Evolutionary conservation across 92 coral and sea anemone genomes (phyloP).

Genomic region (Umimayanthus kanabou): DNA sequence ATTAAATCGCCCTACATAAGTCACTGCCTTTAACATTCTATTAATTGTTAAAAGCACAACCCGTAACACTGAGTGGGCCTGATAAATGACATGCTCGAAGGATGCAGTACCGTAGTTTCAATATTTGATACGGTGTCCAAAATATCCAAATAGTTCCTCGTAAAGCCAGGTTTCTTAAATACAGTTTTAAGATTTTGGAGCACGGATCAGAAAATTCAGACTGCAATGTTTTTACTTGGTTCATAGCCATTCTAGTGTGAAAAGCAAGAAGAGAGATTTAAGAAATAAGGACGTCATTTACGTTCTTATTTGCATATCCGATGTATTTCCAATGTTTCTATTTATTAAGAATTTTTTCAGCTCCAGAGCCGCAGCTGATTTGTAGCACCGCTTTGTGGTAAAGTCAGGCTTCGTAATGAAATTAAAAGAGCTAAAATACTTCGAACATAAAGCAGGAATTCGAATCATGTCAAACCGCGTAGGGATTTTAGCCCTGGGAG

Average conservation of each 20-base stretch:
- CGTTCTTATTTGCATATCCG: not conserved
- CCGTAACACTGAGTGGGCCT: not conserved
- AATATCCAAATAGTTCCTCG: not conserved
- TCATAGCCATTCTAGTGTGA: too few species aligned
- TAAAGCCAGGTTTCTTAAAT: not conserved
- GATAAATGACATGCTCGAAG: too few species aligned
- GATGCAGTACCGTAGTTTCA: too few species aligned
- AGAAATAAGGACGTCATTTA: too few species aligned
- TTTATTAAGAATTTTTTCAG: not conserved
- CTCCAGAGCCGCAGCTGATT: not conserved
- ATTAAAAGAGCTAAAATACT: too few species aligned
- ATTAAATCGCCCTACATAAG: too few species aligned
- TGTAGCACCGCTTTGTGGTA: not conserved
- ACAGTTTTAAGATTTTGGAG: not conserved
- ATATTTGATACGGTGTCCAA: too few species aligned
- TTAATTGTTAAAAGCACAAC: not conserved
- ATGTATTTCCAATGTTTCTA: not conserved
- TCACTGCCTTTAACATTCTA: not conserved
- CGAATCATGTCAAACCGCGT: too few species aligned
- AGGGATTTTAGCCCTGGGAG: not conserved
- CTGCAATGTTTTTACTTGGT: not conserved
- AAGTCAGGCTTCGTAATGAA: not conserved
- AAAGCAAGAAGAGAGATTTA: too few species aligned
- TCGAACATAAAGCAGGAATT: too few species aligned
- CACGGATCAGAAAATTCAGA: not conserved